Percentiles rank a stretch among this genome's conserved stretches.
Conservation (phyloP, 2,113 vertebrate genomes). For the Macheiramphus alcinus region DNA sequence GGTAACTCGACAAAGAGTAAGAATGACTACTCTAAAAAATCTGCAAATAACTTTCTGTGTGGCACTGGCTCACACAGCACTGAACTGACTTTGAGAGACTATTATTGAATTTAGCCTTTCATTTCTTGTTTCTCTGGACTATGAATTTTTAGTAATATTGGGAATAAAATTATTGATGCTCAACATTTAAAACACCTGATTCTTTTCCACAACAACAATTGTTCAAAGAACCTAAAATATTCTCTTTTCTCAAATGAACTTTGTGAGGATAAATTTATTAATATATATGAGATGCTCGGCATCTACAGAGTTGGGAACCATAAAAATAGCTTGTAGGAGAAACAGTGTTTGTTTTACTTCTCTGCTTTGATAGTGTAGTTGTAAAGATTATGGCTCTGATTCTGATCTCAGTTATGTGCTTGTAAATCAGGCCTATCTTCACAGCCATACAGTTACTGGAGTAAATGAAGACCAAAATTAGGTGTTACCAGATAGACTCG, state of each 20-base stretch:
- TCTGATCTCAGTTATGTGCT: background rate
- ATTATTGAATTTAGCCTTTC: background rate
- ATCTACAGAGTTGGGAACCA: background rate
- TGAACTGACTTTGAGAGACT: background rate
- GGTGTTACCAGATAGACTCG: background rate
- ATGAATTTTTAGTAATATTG: conserved; percentile 1
- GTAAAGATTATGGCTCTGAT: background rate
- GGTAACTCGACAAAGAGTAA: background rate
- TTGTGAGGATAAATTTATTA: background rate
- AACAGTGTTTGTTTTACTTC: background rate
- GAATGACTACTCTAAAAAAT: background rate
- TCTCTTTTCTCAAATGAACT: background rate
- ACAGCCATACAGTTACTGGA: background rate
- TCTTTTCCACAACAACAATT: background rate
- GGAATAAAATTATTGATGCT: background rate
- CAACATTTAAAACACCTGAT: background rate
- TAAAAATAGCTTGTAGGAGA: background rate
- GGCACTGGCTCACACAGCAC: background rate
- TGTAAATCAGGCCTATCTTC: background rate
- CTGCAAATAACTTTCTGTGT: background rate
- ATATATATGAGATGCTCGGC: background rate
- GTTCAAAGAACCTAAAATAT: background rate
- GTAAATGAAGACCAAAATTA: background rate
- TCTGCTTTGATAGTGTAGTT: background rate
- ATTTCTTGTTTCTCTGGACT: background rate